Conservation (phyloP, 2,888 invertebrate genomes). For the Autographa pulchrina region DNA sequence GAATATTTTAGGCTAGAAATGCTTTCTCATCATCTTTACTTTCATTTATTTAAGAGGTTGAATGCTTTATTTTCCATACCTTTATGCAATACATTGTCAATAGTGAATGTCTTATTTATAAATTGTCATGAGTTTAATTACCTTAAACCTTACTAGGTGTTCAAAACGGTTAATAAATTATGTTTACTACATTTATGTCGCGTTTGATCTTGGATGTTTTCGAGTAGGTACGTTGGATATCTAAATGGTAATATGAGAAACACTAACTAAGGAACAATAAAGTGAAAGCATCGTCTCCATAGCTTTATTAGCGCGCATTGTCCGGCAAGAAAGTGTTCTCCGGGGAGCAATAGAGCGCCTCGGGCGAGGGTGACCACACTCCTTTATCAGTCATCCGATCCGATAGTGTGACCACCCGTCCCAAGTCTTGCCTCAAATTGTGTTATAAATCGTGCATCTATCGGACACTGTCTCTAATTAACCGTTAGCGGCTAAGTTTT, state of each 20-base stretch:
- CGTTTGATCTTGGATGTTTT: neutral
- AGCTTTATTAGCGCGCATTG: constrained; percentile 64
- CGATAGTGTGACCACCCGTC: constrained; percentile 68
- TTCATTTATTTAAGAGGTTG: too few species aligned
- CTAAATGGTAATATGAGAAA: constrained; percentile 55
- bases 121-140: too few species aligned
- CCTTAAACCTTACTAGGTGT: too few species aligned
- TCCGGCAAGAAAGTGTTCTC: constrained; percentile 80
- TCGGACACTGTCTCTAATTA: constrained; percentile 84
- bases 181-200: too few species aligned
- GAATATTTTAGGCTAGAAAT: neutral
- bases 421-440: constrained; percentile 64
- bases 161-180: too few species aligned
- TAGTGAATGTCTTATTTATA: too few species aligned
- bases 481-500: constrained; percentile 84
- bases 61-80: neutral
- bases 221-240: neutral
- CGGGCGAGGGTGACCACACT: constrained; percentile 80
- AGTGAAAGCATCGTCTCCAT: constrained; percentile 53
- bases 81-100: too few species aligned
- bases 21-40: neutral
- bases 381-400: constrained; percentile 84
- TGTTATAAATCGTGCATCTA: constrained; percentile 78
- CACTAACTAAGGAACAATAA: constrained; percentile 50
- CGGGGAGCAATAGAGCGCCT: constrained; percentile 74